Percentiles rank a stretch among this genome's conserved stretches.
Evolutionary conservation across 2,888 invertebrate species (phyloP).

Genomic region (Perithous albicinctus): DNA sequence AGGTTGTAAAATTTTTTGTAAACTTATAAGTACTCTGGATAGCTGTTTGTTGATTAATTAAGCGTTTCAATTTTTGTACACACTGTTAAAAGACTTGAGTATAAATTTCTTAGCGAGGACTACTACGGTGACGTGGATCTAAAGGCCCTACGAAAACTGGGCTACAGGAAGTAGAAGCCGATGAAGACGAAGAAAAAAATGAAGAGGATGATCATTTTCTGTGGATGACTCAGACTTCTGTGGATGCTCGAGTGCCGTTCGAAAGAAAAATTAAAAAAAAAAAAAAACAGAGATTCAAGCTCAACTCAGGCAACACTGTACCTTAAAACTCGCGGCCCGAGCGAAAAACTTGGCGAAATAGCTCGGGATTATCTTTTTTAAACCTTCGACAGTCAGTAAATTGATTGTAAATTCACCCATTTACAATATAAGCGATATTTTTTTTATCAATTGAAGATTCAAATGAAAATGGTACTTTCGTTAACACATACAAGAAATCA

Average conservation of each 20-base stretch:
- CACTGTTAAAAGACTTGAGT: slow-evolving; percentile 50
- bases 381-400: slow-evolving; percentile 24
- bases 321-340: slow-evolving; percentile 46
- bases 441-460: neutral
- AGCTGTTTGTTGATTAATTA: slow-evolving; percentile 25
- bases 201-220: slow-evolving; percentile 45
- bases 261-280: neutral
- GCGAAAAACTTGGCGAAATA: slow-evolving; percentile 21
- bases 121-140: slow-evolving; percentile 96
- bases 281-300: slow-evolving; percentile 28
- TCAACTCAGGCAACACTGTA: slow-evolving; percentile 48
- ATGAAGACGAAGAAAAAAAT: slow-evolving; percentile 19
- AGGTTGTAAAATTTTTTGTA: neutral
- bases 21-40: slow-evolving; percentile 9
- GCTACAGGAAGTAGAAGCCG: slow-evolving; percentile 86
- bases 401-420: slow-evolving; percentile 3
- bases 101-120: slow-evolving; percentile 89
- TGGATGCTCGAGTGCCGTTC: slow-evolving; percentile 19
- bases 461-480: slow-evolving; percentile 5
- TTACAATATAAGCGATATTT: neutral
- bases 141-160: slow-evolving; percentile 94
- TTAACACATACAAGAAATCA: neutral
- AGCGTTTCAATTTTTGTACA: slow-evolving; percentile 11
- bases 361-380: slow-evolving; percentile 15
- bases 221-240: slow-evolving; percentile 39